Percentiles rank a stretch among this genome's conserved stretches.
Conservation (phyloP, 2,113 vertebrate genomes). For the Mobula birostris region DNA sequence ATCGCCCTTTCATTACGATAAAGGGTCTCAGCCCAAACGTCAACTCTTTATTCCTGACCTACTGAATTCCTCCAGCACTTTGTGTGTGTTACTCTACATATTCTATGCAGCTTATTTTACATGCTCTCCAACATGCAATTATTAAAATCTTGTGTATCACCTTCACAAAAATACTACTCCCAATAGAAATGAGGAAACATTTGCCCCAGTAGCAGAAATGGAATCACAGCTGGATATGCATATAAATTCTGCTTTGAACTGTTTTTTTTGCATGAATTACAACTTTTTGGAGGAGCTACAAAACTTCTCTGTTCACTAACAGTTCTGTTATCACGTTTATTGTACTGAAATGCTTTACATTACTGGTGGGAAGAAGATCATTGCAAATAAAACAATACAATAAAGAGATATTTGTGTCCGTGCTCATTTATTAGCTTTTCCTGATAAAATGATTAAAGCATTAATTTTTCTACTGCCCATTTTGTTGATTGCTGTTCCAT, state of each 20-base stretch:
- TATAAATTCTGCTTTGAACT: neutral
- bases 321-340: neutral
- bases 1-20: too few species aligned
- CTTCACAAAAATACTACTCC: neutral
- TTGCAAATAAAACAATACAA: neutral
- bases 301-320: neutral
- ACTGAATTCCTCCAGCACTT: too few species aligned
- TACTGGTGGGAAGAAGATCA: neutral
- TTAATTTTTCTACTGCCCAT: neutral
- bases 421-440: neutral
- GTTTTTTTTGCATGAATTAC: neutral
- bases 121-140: neutral
- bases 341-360: neutral
- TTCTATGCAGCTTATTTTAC: neutral
- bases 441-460: neutral
- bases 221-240: neutral
- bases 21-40: too few species aligned
- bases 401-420: neutral
- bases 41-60: too few species aligned
- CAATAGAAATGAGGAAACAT: neutral
- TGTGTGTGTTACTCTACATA: neutral
- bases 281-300: neutral
- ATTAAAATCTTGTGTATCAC: neutral
- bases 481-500: neutral
- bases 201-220: neutral